Percentiles rank a stretch among this genome's conserved stretches.
These are phyloP conservation scores for Lepilemur septentrionalis DNA, from an alignment of 2,797 vertebrate species.

Conservation along the genomic window DNA sequence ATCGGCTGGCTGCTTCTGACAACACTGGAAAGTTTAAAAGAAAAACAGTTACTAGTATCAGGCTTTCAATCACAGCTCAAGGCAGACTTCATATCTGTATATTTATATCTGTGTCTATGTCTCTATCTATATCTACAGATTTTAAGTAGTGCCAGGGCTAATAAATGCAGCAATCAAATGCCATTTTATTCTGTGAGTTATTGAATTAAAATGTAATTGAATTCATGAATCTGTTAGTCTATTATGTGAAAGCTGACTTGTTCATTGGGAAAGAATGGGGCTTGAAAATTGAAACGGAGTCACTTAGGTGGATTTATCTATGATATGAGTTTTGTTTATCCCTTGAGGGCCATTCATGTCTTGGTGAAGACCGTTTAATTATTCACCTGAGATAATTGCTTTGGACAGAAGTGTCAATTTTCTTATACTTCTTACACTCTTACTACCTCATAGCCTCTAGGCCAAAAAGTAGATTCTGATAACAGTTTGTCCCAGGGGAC, in stretches of 20 bases:
- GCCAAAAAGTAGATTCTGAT: neutral
- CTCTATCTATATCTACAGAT: neutral
- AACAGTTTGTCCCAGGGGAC: neutral
- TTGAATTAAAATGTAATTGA: neutral
- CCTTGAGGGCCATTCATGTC: neutral
- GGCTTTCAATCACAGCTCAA: neutral
- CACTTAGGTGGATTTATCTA: neutral
- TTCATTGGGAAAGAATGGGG: neutral
- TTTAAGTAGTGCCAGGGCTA: neutral
- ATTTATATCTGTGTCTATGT: neutral
- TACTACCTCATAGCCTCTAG: neutral
- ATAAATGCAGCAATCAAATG: neutral
- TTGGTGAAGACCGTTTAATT: neutral
- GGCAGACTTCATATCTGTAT: neutral
- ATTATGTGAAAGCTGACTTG: neutral
- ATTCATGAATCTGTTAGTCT: neutral
- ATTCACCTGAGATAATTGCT: neutral
- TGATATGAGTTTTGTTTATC: neutral
- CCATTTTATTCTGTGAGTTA: neutral
- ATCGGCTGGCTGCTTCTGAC: neutral
- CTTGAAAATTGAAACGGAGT: neutral
- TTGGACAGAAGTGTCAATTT: neutral
- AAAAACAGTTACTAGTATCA: neutral
- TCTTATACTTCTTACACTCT: neutral
- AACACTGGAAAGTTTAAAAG: neutral